A percentile compares a stretch with the other conserved stretches of the same genome.
Conservation (phyloP, 2,113 vertebrate species). For the Tauraco erythrolophus region DNA sequence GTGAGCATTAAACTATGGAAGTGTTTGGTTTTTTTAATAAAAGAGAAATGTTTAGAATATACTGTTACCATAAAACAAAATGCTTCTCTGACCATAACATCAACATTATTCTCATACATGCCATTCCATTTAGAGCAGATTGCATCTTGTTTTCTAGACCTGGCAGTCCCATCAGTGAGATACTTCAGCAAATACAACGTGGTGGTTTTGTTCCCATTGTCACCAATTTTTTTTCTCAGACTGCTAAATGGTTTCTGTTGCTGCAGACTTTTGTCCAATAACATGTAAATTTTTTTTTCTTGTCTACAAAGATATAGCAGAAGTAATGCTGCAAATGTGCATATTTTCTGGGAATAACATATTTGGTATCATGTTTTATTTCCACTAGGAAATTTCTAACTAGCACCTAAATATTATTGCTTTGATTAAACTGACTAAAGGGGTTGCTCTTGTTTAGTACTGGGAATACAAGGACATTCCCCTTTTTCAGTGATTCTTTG, state of each 20-base stretch:
- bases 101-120: neutral
- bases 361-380: neutral
- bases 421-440: neutral
- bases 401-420: neutral
- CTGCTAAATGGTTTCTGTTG: neutral
- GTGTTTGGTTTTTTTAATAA: neutral
- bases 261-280: neutral
- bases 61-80: neutral
- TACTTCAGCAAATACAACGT: neutral
- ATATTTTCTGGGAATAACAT: neutral
- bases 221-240: neutral
- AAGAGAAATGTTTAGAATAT: constrained; percentile 21
- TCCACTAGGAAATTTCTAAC: neutral
- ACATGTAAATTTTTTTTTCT: neutral
- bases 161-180: neutral
- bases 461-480: neutral
- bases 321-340: neutral
- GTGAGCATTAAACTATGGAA: neutral
- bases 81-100: neutral
- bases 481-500: neutral
- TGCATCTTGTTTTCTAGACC: constrained; percentile 22
- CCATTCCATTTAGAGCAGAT: constrained; percentile 23
- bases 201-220: neutral
- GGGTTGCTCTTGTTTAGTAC: neutral
- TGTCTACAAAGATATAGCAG: neutral